Evolutionary conservation across 2,113 vertebrate species (phyloP).

Genomic region (Microtus montanus): DNA sequence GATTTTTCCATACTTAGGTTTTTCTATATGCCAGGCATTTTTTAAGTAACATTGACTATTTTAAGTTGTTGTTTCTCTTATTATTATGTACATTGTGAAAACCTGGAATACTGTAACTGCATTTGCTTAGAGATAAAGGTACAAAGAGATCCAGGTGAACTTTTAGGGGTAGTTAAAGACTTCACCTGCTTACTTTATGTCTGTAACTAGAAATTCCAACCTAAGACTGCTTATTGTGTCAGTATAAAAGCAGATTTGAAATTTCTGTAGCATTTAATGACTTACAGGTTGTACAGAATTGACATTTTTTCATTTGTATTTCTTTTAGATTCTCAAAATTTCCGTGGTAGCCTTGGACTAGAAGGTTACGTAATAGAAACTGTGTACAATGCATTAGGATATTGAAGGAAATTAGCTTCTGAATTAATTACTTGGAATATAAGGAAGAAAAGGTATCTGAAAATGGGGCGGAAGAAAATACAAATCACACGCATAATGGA

Average conservation of each 20-base stretch:
- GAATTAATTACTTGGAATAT: constrained; percentile 91
- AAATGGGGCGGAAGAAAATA: constrained; percentile 99
- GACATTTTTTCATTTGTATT: constrained; percentile 68
- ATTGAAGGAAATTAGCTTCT: constrained; percentile 86
- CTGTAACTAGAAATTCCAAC: not conserved
- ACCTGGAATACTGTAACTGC: not conserved
- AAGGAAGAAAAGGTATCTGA: constrained; percentile 88
- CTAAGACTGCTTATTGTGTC: not conserved
- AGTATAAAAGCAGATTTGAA: constrained; percentile 42
- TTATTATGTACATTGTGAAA: not conserved
- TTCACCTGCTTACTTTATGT: constrained; percentile 17
- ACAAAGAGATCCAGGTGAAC: not conserved
- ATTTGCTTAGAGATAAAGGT: not conserved
- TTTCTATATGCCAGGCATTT: too few relatives aligned
- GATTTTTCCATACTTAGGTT: not conserved
- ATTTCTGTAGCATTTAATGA: constrained; percentile 19
- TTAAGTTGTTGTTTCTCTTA: not conserved
- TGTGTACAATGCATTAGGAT: constrained; percentile 94
- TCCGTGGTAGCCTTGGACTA: constrained; percentile 73
- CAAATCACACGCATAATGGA: constrained; percentile 99
- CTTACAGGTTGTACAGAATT: constrained; percentile 20
- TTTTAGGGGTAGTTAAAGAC: not conserved
- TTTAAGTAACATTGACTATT: too few relatives aligned
- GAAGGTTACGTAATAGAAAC: constrained; percentile 82
- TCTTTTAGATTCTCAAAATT: constrained; percentile 81